Conservation (phyloP, 2,113 vertebrate genomes). For the Lepus americanus region DNA sequence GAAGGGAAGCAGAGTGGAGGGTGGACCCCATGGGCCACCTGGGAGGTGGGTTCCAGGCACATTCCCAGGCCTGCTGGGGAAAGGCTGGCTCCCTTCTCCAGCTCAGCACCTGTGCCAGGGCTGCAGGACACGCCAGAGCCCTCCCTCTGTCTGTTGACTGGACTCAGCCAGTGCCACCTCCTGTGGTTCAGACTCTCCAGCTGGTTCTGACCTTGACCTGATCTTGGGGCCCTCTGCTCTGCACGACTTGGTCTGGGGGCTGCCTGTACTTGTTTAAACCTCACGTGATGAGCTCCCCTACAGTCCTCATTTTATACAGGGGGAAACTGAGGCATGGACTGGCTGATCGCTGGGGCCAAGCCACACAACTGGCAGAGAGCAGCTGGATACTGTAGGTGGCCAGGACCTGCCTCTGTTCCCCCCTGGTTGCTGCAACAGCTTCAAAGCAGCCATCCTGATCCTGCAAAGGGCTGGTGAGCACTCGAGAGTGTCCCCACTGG, state of each 20-base stretch:
- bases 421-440: background rate
- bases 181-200: rapidly evolving
- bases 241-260: background rate
- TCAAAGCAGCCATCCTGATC: background rate
- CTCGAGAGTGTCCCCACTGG: background rate
- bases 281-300: no score
- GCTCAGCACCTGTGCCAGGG: background rate
- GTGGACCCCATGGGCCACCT: background rate
- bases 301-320: background rate
- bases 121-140: rapidly evolving
- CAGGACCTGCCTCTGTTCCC: rapidly evolving
- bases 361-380: background rate
- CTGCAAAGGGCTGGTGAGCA: background rate
- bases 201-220: background rate
- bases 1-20: background rate
- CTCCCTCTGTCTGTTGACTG: background rate
- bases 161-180: rapidly evolving
- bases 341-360: background rate
- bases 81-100: background rate
- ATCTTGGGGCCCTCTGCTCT: background rate
- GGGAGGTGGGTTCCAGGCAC: background rate
- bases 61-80: background rate
- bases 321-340: background rate
- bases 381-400: no score
- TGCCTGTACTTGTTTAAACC: background rate